Evolutionary conservation across 2,888 invertebrate species (phyloP).

Genomic region (Sphaerophoria rueppellii): DNA sequence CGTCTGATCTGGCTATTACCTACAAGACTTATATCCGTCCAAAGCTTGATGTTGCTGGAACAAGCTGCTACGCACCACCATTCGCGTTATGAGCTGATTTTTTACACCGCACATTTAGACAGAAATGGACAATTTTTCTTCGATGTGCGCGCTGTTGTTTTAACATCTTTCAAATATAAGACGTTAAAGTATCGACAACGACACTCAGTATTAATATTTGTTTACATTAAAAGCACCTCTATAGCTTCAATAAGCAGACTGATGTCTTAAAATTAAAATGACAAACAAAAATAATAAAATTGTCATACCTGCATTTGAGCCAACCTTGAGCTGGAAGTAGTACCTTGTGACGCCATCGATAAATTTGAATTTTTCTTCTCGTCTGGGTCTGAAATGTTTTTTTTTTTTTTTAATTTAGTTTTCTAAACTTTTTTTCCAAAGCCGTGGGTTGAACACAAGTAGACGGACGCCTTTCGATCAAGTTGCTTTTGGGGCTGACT

Average conservation of each 20-base stretch:
- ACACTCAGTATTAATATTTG: no score
- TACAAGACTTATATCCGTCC: no score
- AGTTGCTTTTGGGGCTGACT: slow-evolving; percentile 43
- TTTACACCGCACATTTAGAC: no score
- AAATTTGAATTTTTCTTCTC: slow-evolving; percentile 74
- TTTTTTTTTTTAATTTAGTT: slow-evolving; percentile 35
- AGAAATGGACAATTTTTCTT: no score
- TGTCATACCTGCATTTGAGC: slow-evolving; percentile 82
- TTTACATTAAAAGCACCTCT: no score
- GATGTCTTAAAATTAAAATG: slow-evolving; percentile 22
- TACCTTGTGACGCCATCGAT: slow-evolving; percentile 81
- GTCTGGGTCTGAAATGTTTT: slow-evolving; percentile 47
- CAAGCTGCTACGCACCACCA: no score
- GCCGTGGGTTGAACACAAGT: slow-evolving; percentile 53
- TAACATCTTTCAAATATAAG: no score
- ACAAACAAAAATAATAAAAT: slow-evolving; percentile 31
- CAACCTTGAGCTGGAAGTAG: slow-evolving; percentile 80
- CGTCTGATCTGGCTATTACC: no score
- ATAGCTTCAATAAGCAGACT: background rate
- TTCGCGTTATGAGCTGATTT: no score
- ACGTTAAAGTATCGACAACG: no score
- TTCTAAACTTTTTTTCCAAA: slow-evolving; percentile 32
- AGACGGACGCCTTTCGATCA: slow-evolving; percentile 22
- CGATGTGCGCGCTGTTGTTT: no score
- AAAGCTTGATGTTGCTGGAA: no score